Base-by-base conservation (phyloP, 2,797 vertebrate genomes). In the Molossus alvarezi region DNA sequence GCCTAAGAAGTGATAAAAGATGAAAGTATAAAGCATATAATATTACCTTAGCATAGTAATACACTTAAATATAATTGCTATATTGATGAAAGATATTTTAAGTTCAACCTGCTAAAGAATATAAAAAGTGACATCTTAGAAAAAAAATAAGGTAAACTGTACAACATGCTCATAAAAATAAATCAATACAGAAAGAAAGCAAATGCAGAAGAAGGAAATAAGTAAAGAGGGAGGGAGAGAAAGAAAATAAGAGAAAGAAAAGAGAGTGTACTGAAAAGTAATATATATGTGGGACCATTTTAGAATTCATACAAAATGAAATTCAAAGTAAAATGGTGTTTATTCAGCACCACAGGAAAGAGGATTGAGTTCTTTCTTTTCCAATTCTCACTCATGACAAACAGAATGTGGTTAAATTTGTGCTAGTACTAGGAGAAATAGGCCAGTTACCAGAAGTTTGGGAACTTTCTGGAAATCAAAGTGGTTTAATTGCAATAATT, bases 391-490 rank as follows among this genome's bases (percentile, higher is more conserved):
- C n/a, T 51, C 58, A 75, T 14, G 81, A 62, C 12, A 64, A 77
- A 45, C 21, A 67, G n/a, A 86, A 48, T 90, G 64, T 94, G 94
- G 92, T 95, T 86, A 88, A 81, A 65, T 37, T 90, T 69, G 25
- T 88, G 53, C 53, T 93, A 77, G 64, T 69, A 94, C 88, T 79
- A 90, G 73, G 51, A 94, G 58, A 82, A 55, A 71, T 33, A 33
- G 25, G 60, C 23, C 53, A 91, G 65, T 97, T 94, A 84, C 92
- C 85, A 95, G 88, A 96, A 94, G 53, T 92, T 94, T 57, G 77
- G 75, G 91, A 73, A 85, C 57, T 79, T 97, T 95, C 95, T 96
- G 96, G 96, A 80, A 97, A 94, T 92, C 84, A 75, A 48, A 90
- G 64, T 41, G 51, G 45, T 79, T 92, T 95, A 94, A 95, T 76